Conservation (phyloP, 2,113 vertebrate species). For the Pituophis catenifer region DNA sequence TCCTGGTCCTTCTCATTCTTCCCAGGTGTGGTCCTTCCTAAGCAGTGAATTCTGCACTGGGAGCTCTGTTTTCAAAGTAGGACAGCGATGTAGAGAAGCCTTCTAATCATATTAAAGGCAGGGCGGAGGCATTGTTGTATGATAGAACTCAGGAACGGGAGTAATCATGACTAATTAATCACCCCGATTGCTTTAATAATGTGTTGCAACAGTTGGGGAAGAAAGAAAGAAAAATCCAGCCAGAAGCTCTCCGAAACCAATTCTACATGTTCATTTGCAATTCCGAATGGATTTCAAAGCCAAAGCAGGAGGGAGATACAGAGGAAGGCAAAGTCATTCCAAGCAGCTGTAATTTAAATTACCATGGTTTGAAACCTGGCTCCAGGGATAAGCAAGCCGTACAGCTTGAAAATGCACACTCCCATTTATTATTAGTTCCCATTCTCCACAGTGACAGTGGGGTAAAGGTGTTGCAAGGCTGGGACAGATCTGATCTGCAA, state of each 20-base stretch:
- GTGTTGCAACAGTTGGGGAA: background rate
- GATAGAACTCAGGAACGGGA: background rate
- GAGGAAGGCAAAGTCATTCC: constrained; percentile 49
- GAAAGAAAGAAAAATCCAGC: background rate
- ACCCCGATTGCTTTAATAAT: background rate
- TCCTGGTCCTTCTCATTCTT: background rate
- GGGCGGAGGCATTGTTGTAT: too few species aligned
- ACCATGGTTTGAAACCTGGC: constrained; percentile 54
- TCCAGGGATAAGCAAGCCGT: constrained; percentile 55
- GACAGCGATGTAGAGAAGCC: too few species aligned
- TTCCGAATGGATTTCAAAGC: constrained; percentile 29
- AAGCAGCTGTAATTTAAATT: constrained; percentile 66
- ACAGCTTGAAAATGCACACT: constrained; percentile 38
- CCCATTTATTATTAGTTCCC: background rate
- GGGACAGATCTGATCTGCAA: background rate
- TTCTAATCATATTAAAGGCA: background rate
- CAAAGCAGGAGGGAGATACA: background rate
- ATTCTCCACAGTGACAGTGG: rapidly evolving
- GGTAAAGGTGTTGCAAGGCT: background rate
- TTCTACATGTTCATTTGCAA: constrained; percentile 45
- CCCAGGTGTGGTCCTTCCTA: background rate
- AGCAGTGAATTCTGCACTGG: too few species aligned
- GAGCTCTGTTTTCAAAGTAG: background rate
- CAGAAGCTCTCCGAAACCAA: constrained; percentile 29
- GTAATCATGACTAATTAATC: constrained; percentile 26